These are phyloP conservation scores for Bacillus rossius DNA, from an alignment of 1,140 invertebrate genomes.

Conservation along the genomic window DNA sequence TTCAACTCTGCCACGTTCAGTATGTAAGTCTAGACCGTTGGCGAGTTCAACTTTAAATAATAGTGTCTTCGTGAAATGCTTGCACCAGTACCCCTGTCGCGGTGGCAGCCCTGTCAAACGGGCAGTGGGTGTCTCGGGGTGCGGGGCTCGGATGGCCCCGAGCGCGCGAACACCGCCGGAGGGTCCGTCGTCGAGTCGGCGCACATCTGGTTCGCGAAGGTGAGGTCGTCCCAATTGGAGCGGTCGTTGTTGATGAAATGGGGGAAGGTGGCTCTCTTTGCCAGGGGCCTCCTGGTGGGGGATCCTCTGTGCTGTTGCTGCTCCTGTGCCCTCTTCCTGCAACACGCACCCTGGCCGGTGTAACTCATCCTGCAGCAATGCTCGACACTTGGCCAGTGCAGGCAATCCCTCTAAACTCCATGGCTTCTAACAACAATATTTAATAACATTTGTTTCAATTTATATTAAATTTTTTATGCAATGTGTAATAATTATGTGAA, in stretches of 20 bases:
- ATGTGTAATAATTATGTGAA: too few relatives aligned
- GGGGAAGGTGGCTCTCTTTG: background rate
- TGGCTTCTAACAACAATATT: too few relatives aligned
- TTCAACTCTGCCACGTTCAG: too few relatives aligned
- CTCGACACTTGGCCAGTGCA: too few relatives aligned
- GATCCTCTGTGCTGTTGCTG: background rate
- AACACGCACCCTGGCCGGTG: background rate
- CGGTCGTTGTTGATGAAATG: background rate
- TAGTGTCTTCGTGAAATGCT: too few relatives aligned
- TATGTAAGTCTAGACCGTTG: too few relatives aligned
- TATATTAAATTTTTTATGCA: too few relatives aligned
- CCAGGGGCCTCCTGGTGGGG: too few relatives aligned
- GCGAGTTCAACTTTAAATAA: too few relatives aligned
- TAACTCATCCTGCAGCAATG: background rate
- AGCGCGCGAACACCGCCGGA: background rate
- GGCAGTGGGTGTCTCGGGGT: too few relatives aligned
- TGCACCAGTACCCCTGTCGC: background rate
- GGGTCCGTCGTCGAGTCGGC: background rate
- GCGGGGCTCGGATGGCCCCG: too few relatives aligned
- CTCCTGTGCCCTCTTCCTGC: background rate
- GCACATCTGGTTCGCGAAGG: constrained; percentile 11
- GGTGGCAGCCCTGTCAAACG: background rate
- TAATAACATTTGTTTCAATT: background rate
- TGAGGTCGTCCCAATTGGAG: background rate
- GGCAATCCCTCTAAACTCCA: background rate